Evolutionary conservation across 1,140 invertebrate genomes (phyloP), one percentile per base, ranked within the genome.

Genomic region (Mylabris phalerata): DNA sequence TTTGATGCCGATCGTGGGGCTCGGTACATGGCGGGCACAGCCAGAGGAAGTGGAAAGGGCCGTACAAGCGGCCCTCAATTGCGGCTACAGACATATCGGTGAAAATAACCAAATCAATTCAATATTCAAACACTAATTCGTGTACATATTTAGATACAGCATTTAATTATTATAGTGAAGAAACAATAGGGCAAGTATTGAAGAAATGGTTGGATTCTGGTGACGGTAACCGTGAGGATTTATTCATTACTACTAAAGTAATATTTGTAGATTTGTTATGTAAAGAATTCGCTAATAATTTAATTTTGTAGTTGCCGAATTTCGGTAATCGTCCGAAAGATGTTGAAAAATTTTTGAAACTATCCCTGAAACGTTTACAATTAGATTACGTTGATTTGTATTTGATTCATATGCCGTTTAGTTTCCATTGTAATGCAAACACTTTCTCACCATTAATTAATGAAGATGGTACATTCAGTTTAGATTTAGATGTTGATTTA

Each of bases 361-460:
- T 80, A 59, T 86, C 85, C 10, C 66, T 89, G 41, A 62, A 76
- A 38, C 74, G 73, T 46, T 73, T 88, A 19, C 73, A 82, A 39
- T 62, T 85, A 40, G 78, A 82, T 40, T 88, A 88, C 62, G 78
- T 88, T 1, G 87, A 89, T 68, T 72, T 89, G 2, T 88, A 88
- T 69, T 72, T 89, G 13, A 79, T 88, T 64, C 86, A 89, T 69
- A 78, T 80, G 65, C 86, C 86, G 1, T 80, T 84, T 65, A 79
- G 77, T 19, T 81, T 81, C 46, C 64, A 71, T 40, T 73, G 68
- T 48, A 65, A 75, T 19, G 64, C 74, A 26, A 60, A 67, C 3
- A 64, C 66, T 26, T 63, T 69, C 9, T 51, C 74, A 1, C 57
- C 77, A 32, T 69, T 75, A 2, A 69, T 70, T 19, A 68, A 78